Evolutionary conservation across 2,797 vertebrate genomes (phyloP).

Genomic region (Schizopygopsis pylzovi): DNA sequence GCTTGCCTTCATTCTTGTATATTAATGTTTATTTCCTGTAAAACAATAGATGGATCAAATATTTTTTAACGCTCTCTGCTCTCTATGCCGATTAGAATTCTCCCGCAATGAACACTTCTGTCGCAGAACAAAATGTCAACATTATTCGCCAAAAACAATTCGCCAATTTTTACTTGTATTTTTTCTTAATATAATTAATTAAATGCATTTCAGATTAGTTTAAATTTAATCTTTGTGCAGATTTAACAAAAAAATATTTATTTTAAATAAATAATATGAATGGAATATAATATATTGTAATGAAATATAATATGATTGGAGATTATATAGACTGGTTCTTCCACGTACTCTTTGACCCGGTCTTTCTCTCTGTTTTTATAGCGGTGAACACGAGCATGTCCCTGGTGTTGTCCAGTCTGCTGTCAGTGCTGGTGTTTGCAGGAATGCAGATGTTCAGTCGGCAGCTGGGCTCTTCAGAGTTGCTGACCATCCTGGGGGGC

Average conservation of each 20-base stretch:
- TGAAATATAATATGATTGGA: too few relatives aligned
- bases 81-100: not conserved
- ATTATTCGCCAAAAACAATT: not conserved
- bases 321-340: not conserved
- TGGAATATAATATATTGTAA: not conserved
- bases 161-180: not conserved
- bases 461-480: constrained; percentile 92
- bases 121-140: constrained; percentile 15
- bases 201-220: not conserved
- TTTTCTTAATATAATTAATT: not conserved
- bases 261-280: not conserved
- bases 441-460: constrained; percentile 99
- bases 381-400: constrained; percentile 92
- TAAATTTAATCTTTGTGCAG: not conserved
- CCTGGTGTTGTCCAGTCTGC: constrained; percentile 89
- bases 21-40: not conserved
- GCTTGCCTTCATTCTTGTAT: not conserved
- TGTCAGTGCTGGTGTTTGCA: constrained; percentile 93
- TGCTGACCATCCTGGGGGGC: constrained; percentile 94
- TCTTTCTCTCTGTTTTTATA: constrained; percentile 62
- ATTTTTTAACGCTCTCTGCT: not conserved
- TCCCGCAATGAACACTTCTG: not conserved
- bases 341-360: constrained; percentile 17
- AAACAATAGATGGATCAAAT: not conserved
- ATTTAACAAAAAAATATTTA: not conserved